Percentiles rank a stretch among this genome's conserved stretches.
Conservation (phyloP, 1,140 invertebrate genomes). For the Megalopta genalis region DNA sequence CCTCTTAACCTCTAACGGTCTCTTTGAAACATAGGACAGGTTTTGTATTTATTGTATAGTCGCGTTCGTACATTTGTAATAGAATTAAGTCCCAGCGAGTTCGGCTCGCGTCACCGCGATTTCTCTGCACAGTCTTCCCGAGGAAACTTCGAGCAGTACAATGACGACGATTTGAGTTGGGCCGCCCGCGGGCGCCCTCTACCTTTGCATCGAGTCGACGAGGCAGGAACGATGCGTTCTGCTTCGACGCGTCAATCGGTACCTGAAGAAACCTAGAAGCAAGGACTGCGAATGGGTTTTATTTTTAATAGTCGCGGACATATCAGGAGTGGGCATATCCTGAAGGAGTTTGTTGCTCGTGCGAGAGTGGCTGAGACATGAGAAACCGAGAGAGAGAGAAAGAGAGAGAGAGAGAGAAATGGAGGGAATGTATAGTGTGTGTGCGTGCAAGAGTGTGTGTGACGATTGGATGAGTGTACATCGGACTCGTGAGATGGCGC, state of each 20-base stretch:
- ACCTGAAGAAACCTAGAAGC: constrained; percentile 71
- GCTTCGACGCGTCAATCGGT: constrained; percentile 68
- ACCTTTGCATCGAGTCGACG: constrained; percentile 23
- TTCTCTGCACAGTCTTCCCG: no score
- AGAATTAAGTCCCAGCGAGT: no score
- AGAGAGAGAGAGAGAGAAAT: constrained; percentile 6
- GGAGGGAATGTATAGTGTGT: neutral
- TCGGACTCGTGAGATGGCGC: constrained; percentile 39
- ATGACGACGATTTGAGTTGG: no score
- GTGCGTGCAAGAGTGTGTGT: neutral
- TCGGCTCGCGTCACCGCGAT: no score
- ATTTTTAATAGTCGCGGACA: constrained; percentile 67
- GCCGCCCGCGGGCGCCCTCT: neutral
- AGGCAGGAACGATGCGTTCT: constrained; percentile 39
- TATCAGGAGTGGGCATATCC: constrained; percentile 76
- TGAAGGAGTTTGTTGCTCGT: constrained; percentile 58
- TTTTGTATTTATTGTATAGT: no score
- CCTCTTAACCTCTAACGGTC: no score
- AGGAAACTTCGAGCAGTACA: no score
- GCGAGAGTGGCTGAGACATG: constrained; percentile 14
- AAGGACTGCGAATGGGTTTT: constrained; percentile 68
- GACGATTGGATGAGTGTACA: neutral
- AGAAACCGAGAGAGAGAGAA: constrained; percentile 33
- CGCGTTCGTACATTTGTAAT: no score
- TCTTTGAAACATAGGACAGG: no score